A percentile compares a stretch with the other conserved stretches of the same genome.
These are phyloP conservation scores for Subacronicta megacephala DNA, from an alignment of 2,888 invertebrate species.

Conservation along the genomic window DNA sequence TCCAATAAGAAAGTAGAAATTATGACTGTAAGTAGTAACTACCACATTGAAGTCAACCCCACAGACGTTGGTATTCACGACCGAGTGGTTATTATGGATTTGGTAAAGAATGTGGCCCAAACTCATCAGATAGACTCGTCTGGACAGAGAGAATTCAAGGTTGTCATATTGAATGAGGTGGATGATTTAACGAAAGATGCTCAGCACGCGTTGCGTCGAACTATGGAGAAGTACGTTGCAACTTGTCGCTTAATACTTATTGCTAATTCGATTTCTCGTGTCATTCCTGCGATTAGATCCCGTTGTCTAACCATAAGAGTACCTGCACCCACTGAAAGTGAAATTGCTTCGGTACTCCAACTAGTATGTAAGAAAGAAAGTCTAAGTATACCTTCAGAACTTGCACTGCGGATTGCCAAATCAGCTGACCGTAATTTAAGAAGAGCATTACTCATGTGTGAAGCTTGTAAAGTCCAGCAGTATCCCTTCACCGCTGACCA, in stretches of 20 bases:
- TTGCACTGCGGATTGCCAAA: conserved; percentile 94
- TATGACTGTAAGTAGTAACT: conserved; percentile 95
- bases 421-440: conserved; percentile 96
- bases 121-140: conserved; percentile 97
- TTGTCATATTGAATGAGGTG: conserved; percentile 98
- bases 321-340: conserved; percentile 94
- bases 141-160: conserved; percentile 98
- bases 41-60: conserved; percentile 97
- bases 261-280: conserved; percentile 97
- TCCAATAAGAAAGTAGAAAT: conserved; percentile 99
- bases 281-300: conserved; percentile 98
- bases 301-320: conserved; percentile 98
- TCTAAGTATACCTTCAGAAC: conserved; percentile 92
- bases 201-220: conserved; percentile 98
- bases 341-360: conserved; percentile 92
- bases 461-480: conserved; percentile 97
- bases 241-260: conserved; percentile 98
- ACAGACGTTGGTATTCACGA: conserved; percentile 99
- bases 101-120: conserved; percentile 99
- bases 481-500: conserved; percentile 95
- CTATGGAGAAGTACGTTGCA: conserved; percentile 99
- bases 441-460: conserved; percentile 97
- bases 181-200: conserved; percentile 99
- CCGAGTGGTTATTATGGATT: conserved; percentile 98
- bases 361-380: conserved; percentile 95